A percentile compares a stretch with the other conserved stretches of the same genome.
Evolutionary conservation across 2,888 invertebrate genomes (phyloP).

Genomic region (Malacosoma neustria): DNA sequence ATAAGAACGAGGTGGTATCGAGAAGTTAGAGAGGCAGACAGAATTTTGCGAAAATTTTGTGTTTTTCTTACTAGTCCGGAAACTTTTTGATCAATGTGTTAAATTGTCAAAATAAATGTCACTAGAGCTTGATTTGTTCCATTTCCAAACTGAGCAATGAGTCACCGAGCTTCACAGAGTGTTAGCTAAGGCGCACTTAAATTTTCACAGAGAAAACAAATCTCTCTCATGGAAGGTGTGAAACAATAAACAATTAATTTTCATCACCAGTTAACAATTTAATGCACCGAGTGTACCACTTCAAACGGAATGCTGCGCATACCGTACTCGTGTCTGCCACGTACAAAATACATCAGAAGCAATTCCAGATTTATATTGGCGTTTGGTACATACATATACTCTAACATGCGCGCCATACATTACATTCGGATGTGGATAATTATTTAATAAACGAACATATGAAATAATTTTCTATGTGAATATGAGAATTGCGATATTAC

Average conservation of each 20-base stretch:
- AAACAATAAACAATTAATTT: conserved; percentile 49
- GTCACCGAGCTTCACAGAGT: conserved; percentile 1
- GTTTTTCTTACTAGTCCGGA: no score
- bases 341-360: conserved; percentile 23
- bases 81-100: no score
- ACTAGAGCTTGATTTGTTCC: not conserved
- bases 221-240: conserved; percentile 23
- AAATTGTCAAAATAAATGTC: no score
- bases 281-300: conserved; percentile 29
- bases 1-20: no score
- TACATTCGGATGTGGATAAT: no score
- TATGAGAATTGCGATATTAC: no score
- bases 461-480: no score
- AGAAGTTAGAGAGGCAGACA: no score
- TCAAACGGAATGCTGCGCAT: conserved; percentile 29
- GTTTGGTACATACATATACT: no score
- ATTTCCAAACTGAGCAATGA: conserved; percentile 1
- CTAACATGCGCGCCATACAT: no score
- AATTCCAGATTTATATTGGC: not conserved
- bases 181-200: conserved; percentile 15
- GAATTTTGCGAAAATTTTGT: no score
- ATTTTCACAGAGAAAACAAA: conserved; percentile 29
- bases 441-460: no score
- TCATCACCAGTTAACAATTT: conserved; percentile 29
- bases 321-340: conserved; percentile 11